Evolutionary conservation across 2,113 vertebrate species (phyloP).

Genomic region (Holacanthus passer): DNA sequence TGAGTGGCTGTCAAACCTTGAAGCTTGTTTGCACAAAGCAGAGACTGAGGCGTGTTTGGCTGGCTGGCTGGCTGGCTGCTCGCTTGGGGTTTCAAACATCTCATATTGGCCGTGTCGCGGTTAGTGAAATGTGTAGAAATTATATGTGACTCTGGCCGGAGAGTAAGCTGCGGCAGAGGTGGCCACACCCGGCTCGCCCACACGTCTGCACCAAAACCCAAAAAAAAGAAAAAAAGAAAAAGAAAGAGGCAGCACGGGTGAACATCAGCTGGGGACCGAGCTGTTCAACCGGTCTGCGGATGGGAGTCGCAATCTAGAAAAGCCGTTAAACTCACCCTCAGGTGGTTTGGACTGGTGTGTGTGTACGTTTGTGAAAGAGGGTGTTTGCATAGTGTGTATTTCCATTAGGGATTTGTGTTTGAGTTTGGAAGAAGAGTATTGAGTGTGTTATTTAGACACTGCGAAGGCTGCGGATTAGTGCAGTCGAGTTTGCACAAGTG

Average conservation of each 20-base stretch:
- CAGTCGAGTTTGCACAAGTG: slow-evolving; percentile 58
- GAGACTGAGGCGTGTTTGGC: slow-evolving; percentile 31
- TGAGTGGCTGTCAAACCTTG: slow-evolving; percentile 63
- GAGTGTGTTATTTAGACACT: slow-evolving; percentile 46
- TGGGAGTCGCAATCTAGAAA: slow-evolving; percentile 58
- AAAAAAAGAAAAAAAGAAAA: neutral
- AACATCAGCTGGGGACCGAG: slow-evolving; percentile 68
- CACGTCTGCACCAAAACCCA: slow-evolving; percentile 66
- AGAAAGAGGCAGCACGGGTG: slow-evolving; percentile 27
- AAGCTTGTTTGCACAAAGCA: slow-evolving; percentile 55
- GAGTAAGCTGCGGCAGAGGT: slow-evolving; percentile 76
- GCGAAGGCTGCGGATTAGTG: slow-evolving; percentile 59
- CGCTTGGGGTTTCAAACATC: slow-evolving; percentile 66
- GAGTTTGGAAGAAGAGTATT: slow-evolving; percentile 42
- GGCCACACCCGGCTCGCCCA: slow-evolving; percentile 74
- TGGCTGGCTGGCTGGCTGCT: slow-evolving; percentile 32
- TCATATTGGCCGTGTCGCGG: slow-evolving; percentile 82
- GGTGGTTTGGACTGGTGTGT: slow-evolving; percentile 58
- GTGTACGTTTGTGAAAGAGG: slow-evolving; percentile 50
- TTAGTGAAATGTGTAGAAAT: slow-evolving; percentile 82
- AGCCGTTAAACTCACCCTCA: slow-evolving; percentile 73
- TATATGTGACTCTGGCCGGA: slow-evolving; percentile 75
- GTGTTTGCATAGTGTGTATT: slow-evolving; percentile 57
- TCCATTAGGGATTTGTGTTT: slow-evolving; percentile 68
- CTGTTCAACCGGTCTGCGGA: slow-evolving; percentile 70